Conservation (phyloP, 2,888 invertebrate species). For the Creontiades dilutus region DNA sequence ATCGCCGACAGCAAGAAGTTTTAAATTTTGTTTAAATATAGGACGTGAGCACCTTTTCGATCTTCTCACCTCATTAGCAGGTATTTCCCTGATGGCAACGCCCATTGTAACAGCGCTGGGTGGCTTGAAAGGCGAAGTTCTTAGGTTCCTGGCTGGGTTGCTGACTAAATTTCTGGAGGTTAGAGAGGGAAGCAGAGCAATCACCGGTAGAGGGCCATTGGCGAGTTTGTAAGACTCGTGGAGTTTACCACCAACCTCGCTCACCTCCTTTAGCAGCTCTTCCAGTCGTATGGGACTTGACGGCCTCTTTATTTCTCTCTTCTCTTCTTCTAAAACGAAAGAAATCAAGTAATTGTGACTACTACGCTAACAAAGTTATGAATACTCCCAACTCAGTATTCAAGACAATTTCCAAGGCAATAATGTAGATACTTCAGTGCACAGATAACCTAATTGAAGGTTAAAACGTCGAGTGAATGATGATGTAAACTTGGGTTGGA, state of each 20-base stretch:
- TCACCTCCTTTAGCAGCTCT: constrained; percentile 72
- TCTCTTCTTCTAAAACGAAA: neutral
- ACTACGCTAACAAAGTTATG: no score
- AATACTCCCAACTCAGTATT: no score
- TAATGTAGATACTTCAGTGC: no score
- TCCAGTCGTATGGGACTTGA: constrained; percentile 72
- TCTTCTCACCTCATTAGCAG: constrained; percentile 76
- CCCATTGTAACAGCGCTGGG: constrained; percentile 75
- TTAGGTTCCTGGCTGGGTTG: constrained; percentile 73
- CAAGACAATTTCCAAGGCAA: no score
- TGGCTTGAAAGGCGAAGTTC: constrained; percentile 75
- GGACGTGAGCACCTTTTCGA: neutral
- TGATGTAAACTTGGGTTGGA: no score
- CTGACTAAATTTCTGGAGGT: constrained; percentile 61
- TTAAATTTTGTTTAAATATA: no score
- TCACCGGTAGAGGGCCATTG: constrained; percentile 73
- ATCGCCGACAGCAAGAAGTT: no score
- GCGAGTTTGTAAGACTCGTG: constrained; percentile 66
- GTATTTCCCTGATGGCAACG: constrained; percentile 76
- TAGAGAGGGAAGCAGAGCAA: constrained; percentile 73
- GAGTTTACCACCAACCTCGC: constrained; percentile 57
- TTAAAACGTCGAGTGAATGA: no score
- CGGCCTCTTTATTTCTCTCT: constrained; percentile 18
- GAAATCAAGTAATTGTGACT: no score
- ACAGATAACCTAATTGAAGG: no score